Evolutionary conservation across 2,888 invertebrate genomes (phyloP).

Genomic region (Selenia dentaria): DNA sequence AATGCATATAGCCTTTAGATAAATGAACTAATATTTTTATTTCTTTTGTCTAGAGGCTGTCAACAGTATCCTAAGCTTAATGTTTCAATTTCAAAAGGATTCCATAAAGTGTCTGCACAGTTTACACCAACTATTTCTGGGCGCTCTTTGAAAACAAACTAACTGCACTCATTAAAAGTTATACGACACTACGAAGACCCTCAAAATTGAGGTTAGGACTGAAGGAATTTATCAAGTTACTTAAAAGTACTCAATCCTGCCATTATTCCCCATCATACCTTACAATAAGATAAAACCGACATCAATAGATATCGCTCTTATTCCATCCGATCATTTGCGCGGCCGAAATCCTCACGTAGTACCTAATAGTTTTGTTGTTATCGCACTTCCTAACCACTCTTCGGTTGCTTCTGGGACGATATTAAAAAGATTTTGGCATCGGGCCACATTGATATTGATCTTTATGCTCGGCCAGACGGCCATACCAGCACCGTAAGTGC

Average conservation of each 20-base stretch:
- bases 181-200: constrained; percentile 61
- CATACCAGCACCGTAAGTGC: constrained; percentile 75
- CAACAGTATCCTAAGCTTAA: too few relatives aligned
- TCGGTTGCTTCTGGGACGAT: constrained; percentile 75
- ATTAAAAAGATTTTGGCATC: constrained; percentile 84
- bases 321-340: constrained; percentile 53
- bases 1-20: too few relatives aligned
- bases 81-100: constrained; percentile 42
- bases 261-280: constrained; percentile 74
- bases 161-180: constrained; percentile 77
- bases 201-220: constrained; percentile 59
- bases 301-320: constrained; percentile 53
- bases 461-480: constrained; percentile 80
- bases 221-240: constrained; percentile 68
- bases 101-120: constrained; percentile 45
- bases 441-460: constrained; percentile 81
- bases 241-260: constrained; percentile 67
- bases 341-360: constrained; percentile 67
- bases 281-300: constrained; percentile 77
- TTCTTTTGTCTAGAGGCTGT: too few relatives aligned
- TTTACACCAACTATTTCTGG: constrained; percentile 54
- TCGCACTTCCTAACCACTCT: constrained; percentile 71
- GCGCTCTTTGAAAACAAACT: constrained; percentile 64
- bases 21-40: too few relatives aligned
- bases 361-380: constrained; percentile 79